These are phyloP conservation scores for Coenobita brevimanus DNA, from an alignment of 1,140 invertebrate genomes.

Conservation along the genomic window DNA sequence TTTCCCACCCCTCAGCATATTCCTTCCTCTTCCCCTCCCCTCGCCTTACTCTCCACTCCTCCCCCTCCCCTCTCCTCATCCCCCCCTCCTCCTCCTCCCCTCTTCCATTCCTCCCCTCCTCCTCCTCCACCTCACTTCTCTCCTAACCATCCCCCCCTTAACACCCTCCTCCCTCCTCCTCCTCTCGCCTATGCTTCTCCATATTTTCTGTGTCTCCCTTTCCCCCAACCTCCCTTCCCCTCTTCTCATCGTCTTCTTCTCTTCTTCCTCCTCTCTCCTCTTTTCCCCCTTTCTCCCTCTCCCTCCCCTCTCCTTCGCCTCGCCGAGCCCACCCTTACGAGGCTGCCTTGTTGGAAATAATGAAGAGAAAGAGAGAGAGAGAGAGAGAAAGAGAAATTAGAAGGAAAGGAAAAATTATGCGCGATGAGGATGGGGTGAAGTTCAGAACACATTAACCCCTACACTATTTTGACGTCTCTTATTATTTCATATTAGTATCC, in stretches of 20 bases:
- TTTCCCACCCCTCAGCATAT: too few species aligned
- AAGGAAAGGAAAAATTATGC: too few species aligned
- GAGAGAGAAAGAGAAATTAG: too few species aligned
- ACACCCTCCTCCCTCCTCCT: neutral
- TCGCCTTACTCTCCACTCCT: too few species aligned
- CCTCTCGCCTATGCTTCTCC: neutral
- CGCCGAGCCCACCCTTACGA: neutral
- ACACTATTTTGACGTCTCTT: too few species aligned
- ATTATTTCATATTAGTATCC: too few species aligned
- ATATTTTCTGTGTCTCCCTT: neutral
- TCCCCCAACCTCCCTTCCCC: neutral
- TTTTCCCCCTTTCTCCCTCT: neutral
- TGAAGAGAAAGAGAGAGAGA: too few species aligned
- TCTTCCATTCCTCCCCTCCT: neutral
- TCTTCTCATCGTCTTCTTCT: neutral
- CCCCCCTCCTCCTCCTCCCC: neutral
- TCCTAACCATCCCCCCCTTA: neutral
- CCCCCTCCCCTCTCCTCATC: too few species aligned
- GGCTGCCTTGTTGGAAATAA: too few species aligned
- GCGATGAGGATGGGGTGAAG: too few species aligned
- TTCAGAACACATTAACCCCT: too few species aligned
- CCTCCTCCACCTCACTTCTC: neutral
- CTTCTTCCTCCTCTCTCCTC: neutral
- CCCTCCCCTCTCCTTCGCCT: neutral
- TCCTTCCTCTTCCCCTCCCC: neutral